Conservation (phyloP, 2,888 invertebrate species). For the Cotesia congregata region DNA sequence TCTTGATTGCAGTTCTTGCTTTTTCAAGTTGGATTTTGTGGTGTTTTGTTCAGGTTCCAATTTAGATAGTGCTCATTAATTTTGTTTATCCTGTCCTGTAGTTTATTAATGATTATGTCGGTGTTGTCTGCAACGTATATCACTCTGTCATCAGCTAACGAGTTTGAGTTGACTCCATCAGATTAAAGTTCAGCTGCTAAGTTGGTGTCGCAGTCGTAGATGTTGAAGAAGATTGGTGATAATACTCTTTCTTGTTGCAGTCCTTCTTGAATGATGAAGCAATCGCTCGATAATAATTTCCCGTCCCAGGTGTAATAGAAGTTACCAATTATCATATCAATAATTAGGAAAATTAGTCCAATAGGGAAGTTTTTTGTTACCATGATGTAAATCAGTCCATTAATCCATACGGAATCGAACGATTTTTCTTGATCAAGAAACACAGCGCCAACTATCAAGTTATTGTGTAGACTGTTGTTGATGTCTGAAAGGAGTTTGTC, state of each 20-base stretch:
- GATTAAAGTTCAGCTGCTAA: constrained; percentile 30
- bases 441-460: constrained; percentile 24
- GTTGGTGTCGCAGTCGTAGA: constrained; percentile 34
- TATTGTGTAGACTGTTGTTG: constrained; percentile 8
- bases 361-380: constrained; percentile 25
- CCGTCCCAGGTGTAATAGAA: constrained; percentile 14
- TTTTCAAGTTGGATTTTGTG: neutral
- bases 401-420: constrained; percentile 33
- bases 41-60: neutral
- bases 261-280: constrained; percentile 13
- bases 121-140: constrained; percentile 15
- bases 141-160: constrained; percentile 43
- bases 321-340: constrained; percentile 31
- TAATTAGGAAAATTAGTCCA: constrained; percentile 12
- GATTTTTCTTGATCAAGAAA: constrained; percentile 33
- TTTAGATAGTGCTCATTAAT: neutral
- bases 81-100: neutral
- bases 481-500: constrained; percentile 38
- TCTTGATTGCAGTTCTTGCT: no score
- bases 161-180: constrained; percentile 7
- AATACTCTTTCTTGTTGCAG: constrained; percentile 30
- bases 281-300: neutral
- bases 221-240: constrained; percentile 33
- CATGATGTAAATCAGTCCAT: constrained; percentile 27
- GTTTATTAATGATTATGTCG: neutral